A percentile compares a stretch with the other conserved stretches of the same genome.
phyloP scores from a whole-genome alignment of 2,888 invertebrate genomes.

The Augiades crinisus region DNA sequence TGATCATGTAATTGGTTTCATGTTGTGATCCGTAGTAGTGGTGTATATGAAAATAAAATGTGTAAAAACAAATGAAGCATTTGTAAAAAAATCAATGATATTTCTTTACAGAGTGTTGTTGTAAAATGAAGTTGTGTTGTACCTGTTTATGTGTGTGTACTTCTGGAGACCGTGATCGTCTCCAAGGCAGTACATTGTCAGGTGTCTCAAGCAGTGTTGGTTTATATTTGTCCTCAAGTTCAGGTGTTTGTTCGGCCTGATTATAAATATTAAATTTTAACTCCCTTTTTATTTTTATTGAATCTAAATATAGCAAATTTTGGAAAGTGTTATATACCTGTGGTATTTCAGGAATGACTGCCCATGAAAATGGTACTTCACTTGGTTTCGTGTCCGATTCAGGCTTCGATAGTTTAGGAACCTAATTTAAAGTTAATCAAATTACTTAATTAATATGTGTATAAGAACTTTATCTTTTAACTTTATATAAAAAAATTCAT shows the following conservation, averaged over 20 bases:
- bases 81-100: neutral
- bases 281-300: too few relatives aligned
- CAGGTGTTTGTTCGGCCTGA: slow-evolving; percentile 73
- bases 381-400: slow-evolving; percentile 51
- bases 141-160: slow-evolving; percentile 42
- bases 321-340: slow-evolving; percentile 52
- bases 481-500: too few relatives aligned
- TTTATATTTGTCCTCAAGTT: slow-evolving; percentile 66
- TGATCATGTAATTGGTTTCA: too few relatives aligned
- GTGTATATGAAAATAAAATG: slow-evolving; percentile 1
- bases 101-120: neutral
- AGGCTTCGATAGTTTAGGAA: slow-evolving; percentile 52
- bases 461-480: too few relatives aligned
- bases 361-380: slow-evolving; percentile 69
- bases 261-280: slow-evolving; percentile 33
- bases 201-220: slow-evolving; percentile 65
- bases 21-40: neutral
- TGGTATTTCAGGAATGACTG: slow-evolving; percentile 72
- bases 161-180: slow-evolving; percentile 67
- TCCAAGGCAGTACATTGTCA: slow-evolving; percentile 57
- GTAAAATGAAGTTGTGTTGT: slow-evolving; percentile 22
- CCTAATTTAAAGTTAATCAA: too few relatives aligned
- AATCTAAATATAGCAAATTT: neutral
- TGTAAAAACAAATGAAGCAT: slow-evolving; percentile 15
- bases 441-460: too few relatives aligned